Evolutionary conservation across 2,888 invertebrate species (phyloP), one percentile per base, ranked within the genome.

Genomic region (Archaeoteleia sp.): DNA sequence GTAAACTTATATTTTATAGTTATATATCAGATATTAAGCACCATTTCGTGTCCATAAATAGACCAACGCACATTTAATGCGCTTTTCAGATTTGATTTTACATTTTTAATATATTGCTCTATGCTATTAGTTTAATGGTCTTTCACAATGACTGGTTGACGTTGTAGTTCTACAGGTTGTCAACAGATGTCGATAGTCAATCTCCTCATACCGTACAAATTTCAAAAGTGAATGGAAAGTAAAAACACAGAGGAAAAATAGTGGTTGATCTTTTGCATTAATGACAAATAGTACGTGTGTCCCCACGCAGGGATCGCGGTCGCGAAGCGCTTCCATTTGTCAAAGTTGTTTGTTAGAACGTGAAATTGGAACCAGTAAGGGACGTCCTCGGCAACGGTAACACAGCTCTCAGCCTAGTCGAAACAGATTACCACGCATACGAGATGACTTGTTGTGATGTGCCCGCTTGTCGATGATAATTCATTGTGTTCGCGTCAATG

Each of bases 381-480:
- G 37, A 43, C 53, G 61, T 61, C 3, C n/a, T 30, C 20, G 8
- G 23, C 42, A 10, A 25, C 12, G 13, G 34, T 14, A 57, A 20
- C 48, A 20, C 23, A 30, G 34, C 51, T 29, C 27, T 39, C 9
- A 12, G 12, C 9, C 32, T 5, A 29, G n/a, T 13, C 13, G 35
- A 14, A 10, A 10, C 12, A 34, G 29, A 14, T 9, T n/a, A 8
- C 40, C 25, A 29, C 14, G 49, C 30, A 63, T 55, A 49, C 30
- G 49, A 20, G 9, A 67, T 61, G 60, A 42, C 23, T 34, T 75
- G 76, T 74, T 76, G 78, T 77, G 74, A 78, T 77, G 76, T 78
- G 73, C 75, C 43, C 70, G 76, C 74, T 73, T 74, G 78, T 80
- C 78, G 79, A 82, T 82, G 80, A 82, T 80, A 82, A 79, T 75